These are phyloP conservation scores for Nicator chloris DNA, from an alignment of 2,113 vertebrate genomes.

Conservation along the genomic window DNA sequence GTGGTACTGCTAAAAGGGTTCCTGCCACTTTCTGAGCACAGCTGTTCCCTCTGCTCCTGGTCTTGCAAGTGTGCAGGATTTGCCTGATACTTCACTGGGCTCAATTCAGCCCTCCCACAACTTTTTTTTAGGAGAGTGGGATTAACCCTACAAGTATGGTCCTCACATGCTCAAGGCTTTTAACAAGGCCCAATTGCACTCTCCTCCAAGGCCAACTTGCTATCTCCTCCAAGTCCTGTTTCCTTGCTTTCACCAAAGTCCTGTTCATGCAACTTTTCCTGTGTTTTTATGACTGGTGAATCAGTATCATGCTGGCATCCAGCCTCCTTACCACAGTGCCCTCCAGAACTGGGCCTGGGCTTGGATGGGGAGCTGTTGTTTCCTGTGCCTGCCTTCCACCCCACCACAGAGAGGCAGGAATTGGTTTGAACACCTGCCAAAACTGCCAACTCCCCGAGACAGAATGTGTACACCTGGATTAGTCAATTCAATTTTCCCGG, in stretches of 20 bases:
- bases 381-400: background rate
- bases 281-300: background rate
- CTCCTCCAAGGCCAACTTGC: background rate
- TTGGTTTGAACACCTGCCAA: background rate
- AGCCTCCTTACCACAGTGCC: background rate
- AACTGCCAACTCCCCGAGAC: background rate
- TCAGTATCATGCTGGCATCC: background rate
- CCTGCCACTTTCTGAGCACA: background rate
- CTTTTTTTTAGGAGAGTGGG: background rate
- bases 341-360: background rate
- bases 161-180: background rate
- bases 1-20: background rate
- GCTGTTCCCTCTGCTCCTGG: background rate
- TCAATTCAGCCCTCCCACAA: background rate
- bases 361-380: background rate
- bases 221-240: background rate
- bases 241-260: background rate
- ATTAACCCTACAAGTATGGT: background rate
- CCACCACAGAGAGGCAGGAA: background rate
- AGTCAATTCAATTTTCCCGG: background rate
- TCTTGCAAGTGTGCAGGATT: background rate
- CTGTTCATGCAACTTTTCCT: background rate
- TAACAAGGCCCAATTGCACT: background rate
- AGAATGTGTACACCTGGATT: background rate
- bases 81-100: background rate